Percentiles rank a stretch among this genome's conserved stretches.
Conservation (phyloP, 1,140 invertebrate species). For the Chelonus insularis region DNA sequence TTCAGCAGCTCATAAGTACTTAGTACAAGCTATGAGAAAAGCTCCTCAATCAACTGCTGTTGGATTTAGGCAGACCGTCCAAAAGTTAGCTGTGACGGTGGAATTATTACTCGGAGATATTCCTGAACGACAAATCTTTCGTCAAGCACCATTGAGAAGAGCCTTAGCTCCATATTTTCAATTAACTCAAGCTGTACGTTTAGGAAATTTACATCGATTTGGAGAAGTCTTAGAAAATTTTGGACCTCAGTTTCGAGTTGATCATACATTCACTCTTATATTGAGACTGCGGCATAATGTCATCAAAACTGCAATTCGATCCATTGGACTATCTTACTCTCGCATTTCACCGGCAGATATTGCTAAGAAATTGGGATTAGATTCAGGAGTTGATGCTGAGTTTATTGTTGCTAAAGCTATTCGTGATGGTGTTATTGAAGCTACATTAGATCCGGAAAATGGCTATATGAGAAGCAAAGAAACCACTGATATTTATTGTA, state of each 20-base stretch:
- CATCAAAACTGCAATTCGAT: slow-evolving; percentile 97
- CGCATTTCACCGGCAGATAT: slow-evolving; percentile 94
- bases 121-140: slow-evolving; percentile 87
- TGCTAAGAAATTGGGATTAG: slow-evolving; percentile 88
- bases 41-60: slow-evolving; percentile 95
- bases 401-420: slow-evolving; percentile 99
- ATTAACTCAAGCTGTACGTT: slow-evolving; percentile 93
- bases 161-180: slow-evolving; percentile 95
- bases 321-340: slow-evolving; percentile 96
- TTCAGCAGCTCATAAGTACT: slow-evolving; percentile 93
- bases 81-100: slow-evolving; percentile 95
- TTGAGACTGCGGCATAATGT: slow-evolving; percentile 96
- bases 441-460: slow-evolving; percentile 91
- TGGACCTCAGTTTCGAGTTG: slow-evolving; percentile 81
- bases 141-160: slow-evolving; percentile 83
- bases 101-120: slow-evolving; percentile 96
- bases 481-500: slow-evolving; percentile 96
- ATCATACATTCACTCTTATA: slow-evolving; percentile 95
- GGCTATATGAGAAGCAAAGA: slow-evolving; percentile 98
- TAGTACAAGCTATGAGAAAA: slow-evolving; percentile 92
- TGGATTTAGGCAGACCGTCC: slow-evolving; percentile 98
- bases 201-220: slow-evolving; percentile 93
- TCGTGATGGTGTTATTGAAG: slow-evolving; percentile 97
- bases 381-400: slow-evolving; percentile 96
- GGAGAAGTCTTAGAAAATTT: slow-evolving; percentile 91